Percentiles rank a stretch among this genome's conserved stretches.
phyloP scores from a whole-genome alignment of 2,113 vertebrate species.

The Perognathus longimembris region DNA sequence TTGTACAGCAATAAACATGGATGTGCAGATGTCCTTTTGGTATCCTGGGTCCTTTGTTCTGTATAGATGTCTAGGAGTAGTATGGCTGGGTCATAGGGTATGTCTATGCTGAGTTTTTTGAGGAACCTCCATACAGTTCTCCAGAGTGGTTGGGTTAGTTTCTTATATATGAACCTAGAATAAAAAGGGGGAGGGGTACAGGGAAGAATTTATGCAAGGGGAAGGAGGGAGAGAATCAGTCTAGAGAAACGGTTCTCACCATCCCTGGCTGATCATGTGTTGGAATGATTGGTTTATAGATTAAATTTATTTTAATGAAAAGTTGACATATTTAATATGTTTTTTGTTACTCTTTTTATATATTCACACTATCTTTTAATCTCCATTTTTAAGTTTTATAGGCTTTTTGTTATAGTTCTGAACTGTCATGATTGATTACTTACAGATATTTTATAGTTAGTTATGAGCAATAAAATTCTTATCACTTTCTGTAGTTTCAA shows the following conservation, averaged over 20 bases:
- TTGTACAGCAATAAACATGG: too few species aligned
- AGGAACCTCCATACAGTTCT: too few species aligned
- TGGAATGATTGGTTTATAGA: background rate
- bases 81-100: too few species aligned
- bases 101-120: too few species aligned
- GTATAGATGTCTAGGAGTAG: too few species aligned
- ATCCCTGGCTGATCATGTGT: background rate
- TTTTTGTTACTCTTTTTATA: background rate
- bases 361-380: background rate
- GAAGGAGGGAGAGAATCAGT: background rate
- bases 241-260: background rate
- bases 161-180: background rate
- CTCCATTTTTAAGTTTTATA: background rate
- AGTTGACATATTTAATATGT: constrained; percentile 2
- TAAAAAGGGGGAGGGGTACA: background rate
- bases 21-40: too few species aligned
- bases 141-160: too few species aligned
- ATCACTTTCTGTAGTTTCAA: background rate
- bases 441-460: background rate
- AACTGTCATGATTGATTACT: background rate
- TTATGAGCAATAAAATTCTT: background rate
- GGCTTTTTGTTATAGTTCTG: background rate
- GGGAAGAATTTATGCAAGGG: background rate
- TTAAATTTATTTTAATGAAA: constrained; percentile 31
- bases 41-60: too few species aligned